Evolutionary conservation across 2,113 vertebrate genomes (phyloP), one percentile per base, ranked within the genome.

Genomic region (Trematomus loennbergii): DNA sequence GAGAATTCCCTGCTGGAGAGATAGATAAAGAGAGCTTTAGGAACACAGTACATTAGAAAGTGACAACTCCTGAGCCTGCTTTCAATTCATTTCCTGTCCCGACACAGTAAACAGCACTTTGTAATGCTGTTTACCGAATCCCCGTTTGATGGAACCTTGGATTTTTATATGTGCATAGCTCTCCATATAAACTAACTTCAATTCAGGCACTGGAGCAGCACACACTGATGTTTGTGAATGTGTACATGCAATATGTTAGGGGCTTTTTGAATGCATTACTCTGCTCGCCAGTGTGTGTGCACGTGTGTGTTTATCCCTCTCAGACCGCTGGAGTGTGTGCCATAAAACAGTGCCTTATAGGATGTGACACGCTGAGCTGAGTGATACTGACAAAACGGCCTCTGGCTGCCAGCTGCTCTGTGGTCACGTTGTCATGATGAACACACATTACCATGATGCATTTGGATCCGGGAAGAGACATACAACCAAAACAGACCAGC

Each of bases 321-420:
- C 18, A 11, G 61, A 59, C 12, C 29, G 20, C n/a, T 9, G 6
- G 48, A 36, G 16, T 25, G 60, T 40, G 60, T 58, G 40, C n/a
- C n/a, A 20, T 59, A 33, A 29, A 12, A 73, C 72, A 4, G 59
- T 12, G 62, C 36, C 49, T 85, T 43, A 72, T 59, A 46, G 53
- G 68, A 87, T 75, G 43, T 73, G 86, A 90, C 83, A 82, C 20
- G 48, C 60, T 71, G 82, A 81, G 66, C 54, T 86, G 75, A 91
- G 71, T 4, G 25, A 62, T 75, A 65, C 79, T 86, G 86, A 90
- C 86, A 88, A 76, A 89, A 61, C 40, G 45, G 75, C 87, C 54
- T 17, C 43, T 36, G 63, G 74, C 80, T 75, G 16, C 67, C 65
- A 75, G 82, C 76, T 79, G 76, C 70, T 79, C 69, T 43, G 63